Evolutionary conservation across 2,888 invertebrate genomes (phyloP), one percentile per base, ranked within the genome.

Genomic region (Drosophila picticornis): DNA sequence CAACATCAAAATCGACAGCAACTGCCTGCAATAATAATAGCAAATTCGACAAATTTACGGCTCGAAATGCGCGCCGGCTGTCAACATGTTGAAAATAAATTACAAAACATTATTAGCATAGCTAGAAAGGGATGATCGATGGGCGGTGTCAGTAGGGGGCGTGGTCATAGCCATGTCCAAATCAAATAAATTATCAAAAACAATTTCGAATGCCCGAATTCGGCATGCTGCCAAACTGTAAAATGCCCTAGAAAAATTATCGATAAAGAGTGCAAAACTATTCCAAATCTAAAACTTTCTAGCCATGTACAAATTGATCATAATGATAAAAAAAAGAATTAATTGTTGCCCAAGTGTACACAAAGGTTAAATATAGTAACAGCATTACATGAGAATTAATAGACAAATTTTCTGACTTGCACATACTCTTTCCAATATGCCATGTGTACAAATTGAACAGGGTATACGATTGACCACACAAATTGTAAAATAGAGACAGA

Each of bases 41-140:
- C 62, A 77, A 76, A 79, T 69, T 79, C 65, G 69, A 79, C 79
- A 82, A 83, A 83, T 83, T 84, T 80, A 85, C 79, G 87, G 75
- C 75, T 61, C 65, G 50, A 71, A 84, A 84, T 83, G 66, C 77
- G 73, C 83, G 78, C 75, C 75, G 88, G 78, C 84, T 86, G 87
- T 86, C 86, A 81, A 79, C 87, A 81, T 84, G 86, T 79, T 84
- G 75, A 77, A 86, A 85, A 85, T 85, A 88, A 88, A 88, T 83
- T 84, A 77, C 84, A 77, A 84, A 75, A 86, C 84, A 86, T 85
- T 88, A 85, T 85, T 88, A 88, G 87, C 84, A 83, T 88, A 57
- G 74, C 65, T 69, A 52, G 50, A 25, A 25, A 43, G 81, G 81
- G 79, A 65, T 79, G 79, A 76, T 81, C 81, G 79, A 72, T 77